Conservation (phyloP, 2,113 vertebrate species). For the Agapornis roseicollis region DNA sequence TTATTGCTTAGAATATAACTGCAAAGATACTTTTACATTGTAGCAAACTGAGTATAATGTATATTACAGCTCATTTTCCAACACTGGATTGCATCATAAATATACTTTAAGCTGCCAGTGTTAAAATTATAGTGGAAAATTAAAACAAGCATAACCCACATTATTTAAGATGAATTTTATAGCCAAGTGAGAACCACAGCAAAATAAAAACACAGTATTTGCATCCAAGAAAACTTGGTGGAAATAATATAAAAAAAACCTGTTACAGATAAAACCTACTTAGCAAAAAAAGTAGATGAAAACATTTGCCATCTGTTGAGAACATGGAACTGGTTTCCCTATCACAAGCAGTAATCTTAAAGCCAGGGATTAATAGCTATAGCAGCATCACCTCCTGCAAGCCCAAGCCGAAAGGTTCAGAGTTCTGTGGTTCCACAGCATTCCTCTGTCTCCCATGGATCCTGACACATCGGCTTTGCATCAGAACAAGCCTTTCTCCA, state of each 20-base stretch:
- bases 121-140: conserved; percentile 62
- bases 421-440: neutral
- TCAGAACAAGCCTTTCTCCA: neutral
- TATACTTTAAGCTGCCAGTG: conserved; percentile 38
- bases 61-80: conserved; percentile 36
- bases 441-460: neutral
- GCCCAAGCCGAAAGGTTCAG: neutral
- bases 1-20: conserved; percentile 15
- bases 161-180: conserved; percentile 50
- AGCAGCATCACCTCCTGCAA: neutral
- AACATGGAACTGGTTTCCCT: conserved; percentile 21
- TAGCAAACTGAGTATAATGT: neutral
- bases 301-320: conserved; percentile 67
- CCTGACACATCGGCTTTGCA: neutral
- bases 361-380: conserved; percentile 33
- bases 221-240: neutral
- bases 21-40: neutral
- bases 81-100: conserved; percentile 1
- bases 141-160: conserved; percentile 53
- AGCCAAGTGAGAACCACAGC: conserved; percentile 24
- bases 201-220: neutral
- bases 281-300: conserved; percentile 1
- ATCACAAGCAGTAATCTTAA: conserved; percentile 25
- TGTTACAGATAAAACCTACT: conserved; percentile 39
- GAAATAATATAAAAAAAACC: neutral